These are phyloP conservation scores for Metridium senile DNA, from an alignment of 92 coral and sea anemone species.

Conservation along the genomic window DNA sequence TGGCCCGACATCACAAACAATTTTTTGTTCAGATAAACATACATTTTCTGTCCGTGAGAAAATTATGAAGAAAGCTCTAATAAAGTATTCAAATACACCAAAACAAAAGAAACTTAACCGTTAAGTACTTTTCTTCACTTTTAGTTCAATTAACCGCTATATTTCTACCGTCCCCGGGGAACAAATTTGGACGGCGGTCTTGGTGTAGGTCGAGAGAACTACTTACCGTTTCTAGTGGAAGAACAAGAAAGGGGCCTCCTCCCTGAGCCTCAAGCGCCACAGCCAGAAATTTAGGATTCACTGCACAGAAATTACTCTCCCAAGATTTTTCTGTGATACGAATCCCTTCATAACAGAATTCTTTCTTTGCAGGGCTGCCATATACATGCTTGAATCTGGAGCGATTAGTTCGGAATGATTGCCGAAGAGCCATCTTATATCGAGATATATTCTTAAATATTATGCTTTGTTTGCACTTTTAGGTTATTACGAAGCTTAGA, in stretches of 20 bases:
- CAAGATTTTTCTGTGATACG: slow-evolving; percentile 79
- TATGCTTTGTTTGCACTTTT: slow-evolving; percentile 2
- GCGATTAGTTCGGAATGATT: slow-evolving; percentile 74
- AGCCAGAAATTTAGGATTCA: slow-evolving; percentile 97
- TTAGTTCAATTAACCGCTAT: slow-evolving; percentile 1
- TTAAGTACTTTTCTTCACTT: slow-evolving; percentile 5
- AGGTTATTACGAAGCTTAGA: not conserved
- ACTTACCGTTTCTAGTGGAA: slow-evolving; percentile 85
- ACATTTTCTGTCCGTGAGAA: slow-evolving; percentile 25
- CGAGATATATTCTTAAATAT: not conserved
- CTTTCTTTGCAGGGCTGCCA: slow-evolving; percentile 91
- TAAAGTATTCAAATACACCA: not conserved
- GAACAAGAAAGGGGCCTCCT: slow-evolving; percentile 92
- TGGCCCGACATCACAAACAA: slow-evolving; percentile 28
- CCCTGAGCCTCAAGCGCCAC: slow-evolving; percentile 91
- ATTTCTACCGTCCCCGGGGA: slow-evolving; percentile 21
- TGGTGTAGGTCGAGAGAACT: not conserved
- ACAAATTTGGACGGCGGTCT: slow-evolving; percentile 15
- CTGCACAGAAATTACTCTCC: slow-evolving; percentile 97
- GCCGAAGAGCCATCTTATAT: slow-evolving; percentile 51
- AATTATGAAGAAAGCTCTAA: not conserved
- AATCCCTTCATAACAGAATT: slow-evolving; percentile 89
- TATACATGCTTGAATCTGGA: slow-evolving; percentile 96
- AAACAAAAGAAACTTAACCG: slow-evolving; percentile 9
- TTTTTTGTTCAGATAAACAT: slow-evolving; percentile 4